Percentiles rank a stretch among this genome's conserved stretches.
Conservation (phyloP, 2,888 invertebrate species). For the Ecdyonurus torrentis region DNA sequence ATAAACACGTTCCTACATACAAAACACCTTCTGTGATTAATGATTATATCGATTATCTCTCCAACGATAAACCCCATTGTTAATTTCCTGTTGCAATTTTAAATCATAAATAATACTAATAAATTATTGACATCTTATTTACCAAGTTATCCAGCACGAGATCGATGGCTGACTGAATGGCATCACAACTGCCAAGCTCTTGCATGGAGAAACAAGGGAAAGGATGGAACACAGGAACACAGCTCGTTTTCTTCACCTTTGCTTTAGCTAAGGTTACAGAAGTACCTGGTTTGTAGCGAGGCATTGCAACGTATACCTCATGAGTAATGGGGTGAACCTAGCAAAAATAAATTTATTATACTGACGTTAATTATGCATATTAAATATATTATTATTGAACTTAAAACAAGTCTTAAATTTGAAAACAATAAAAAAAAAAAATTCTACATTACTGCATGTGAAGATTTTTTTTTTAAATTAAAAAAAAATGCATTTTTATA, state of each 20-base stretch:
- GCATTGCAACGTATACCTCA: slow-evolving; percentile 36
- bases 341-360: too few relatives aligned
- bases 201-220: slow-evolving; percentile 47
- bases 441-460: too few relatives aligned
- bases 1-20: too few relatives aligned
- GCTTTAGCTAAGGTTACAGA: slow-evolving; percentile 44
- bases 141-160: slow-evolving; percentile 31
- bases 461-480: too few relatives aligned
- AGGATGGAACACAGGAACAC: slow-evolving; percentile 33
- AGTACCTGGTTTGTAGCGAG: slow-evolving; percentile 44
- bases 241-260: slow-evolving; percentile 30
- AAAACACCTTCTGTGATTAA: too few relatives aligned
- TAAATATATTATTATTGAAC: too few relatives aligned
- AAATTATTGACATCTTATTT: background rate
- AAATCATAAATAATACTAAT: background rate
- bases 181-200: slow-evolving; percentile 42
- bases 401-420: too few relatives aligned
- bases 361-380: too few relatives aligned
- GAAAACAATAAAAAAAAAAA: too few relatives aligned
- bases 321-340: slow-evolving; percentile 22
- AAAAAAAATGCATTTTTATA: too few relatives aligned
- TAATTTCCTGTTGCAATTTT: background rate
- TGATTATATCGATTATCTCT: too few relatives aligned
- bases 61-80: too few relatives aligned
- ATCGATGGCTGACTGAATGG: slow-evolving; percentile 53